Conservation (phyloP, 2,113 vertebrate species). For the Prochilodus magdalenae region DNA sequence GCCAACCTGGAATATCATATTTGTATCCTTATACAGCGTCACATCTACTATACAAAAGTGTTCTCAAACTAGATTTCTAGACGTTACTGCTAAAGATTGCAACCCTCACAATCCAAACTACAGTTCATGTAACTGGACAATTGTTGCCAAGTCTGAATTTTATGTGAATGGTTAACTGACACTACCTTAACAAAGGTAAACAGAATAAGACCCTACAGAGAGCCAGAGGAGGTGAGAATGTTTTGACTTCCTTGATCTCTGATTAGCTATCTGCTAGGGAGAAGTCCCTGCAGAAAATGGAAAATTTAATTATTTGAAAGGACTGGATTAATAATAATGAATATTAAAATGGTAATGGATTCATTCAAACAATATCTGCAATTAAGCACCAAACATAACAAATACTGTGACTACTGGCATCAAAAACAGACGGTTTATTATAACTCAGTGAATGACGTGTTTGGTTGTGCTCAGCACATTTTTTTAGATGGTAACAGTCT, state of each 20-base stretch:
- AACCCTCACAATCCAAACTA: background rate
- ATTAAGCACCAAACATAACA: too few species aligned
- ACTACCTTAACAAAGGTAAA: slow-evolving; percentile 58
- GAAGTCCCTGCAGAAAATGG: background rate
- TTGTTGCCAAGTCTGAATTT: background rate
- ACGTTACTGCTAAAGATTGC: background rate
- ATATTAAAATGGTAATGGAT: too few species aligned
- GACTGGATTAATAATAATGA: too few species aligned
- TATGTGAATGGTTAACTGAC: background rate
- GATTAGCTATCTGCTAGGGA: background rate
- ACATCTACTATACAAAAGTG: background rate
- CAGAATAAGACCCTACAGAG: slow-evolving; percentile 77
- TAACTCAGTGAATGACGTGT: slow-evolving; percentile 39
- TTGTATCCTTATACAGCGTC: slow-evolving; percentile 87
- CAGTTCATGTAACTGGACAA: background rate
- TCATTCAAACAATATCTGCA: background rate
- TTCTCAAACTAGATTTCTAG: too few species aligned
- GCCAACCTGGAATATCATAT: slow-evolving; percentile 88
- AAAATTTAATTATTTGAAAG: background rate
- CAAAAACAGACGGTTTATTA: background rate
- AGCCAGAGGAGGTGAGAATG: slow-evolving; percentile 71
- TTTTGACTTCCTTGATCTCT: background rate
- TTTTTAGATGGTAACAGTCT: slow-evolving; percentile 89
- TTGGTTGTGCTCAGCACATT: slow-evolving; percentile 79
- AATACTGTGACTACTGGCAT: too few species aligned